Base-by-base conservation (phyloP, 2,888 invertebrate species). In the Hirtodrosophila duncani region DNA sequence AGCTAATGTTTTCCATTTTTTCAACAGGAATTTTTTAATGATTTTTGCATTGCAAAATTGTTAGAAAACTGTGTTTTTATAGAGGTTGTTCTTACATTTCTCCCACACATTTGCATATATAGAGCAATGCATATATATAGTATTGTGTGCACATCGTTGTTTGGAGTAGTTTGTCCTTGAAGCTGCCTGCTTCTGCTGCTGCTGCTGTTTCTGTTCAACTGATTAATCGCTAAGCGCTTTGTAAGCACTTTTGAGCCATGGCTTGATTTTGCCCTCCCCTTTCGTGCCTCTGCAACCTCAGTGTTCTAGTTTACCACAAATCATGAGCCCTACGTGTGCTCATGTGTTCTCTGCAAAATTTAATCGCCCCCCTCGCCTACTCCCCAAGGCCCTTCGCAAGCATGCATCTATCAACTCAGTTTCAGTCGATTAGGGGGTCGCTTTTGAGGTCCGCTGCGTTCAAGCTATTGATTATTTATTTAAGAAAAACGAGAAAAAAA, bases 171-270 rank as follows among this genome's bases (percentile, higher is more conserved):
- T 11, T 36, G 34, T 27, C 11, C 20, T 5, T 20, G 20, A 6
- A 20, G 20, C 13, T 3, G 4, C 10, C 13, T 20, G n/a, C 20
- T 50, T 42, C 36, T 41, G 36, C 17, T 10, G 31, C 27, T 26
- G 31, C 10, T 23, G 48, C 31, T 61, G 27, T 57, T 56, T 58
- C 67, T 71, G 63, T 58, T 72, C 59, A 72, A 81, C 72, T 80
- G 72, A 72, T 72, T 72, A 72, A 72, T 72, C 77, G 81, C 48
- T 78, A 72, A 72, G 74, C 78, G 81, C 72, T 81, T 81, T 72
- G 72, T 72, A 72, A 80, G 72, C 72, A 72, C 78, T 72, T 71
- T 81, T 42, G 62, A 60, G 57, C 39, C 46, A 39, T 39, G 60
- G 39, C 39, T 14, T 29, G 18, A 14, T 37, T 14, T 17, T 17